These are phyloP conservation scores for Crossaster papposus DNA, from an alignment of 53 echinoderm and acorn worm species.

Conservation along the genomic window DNA sequence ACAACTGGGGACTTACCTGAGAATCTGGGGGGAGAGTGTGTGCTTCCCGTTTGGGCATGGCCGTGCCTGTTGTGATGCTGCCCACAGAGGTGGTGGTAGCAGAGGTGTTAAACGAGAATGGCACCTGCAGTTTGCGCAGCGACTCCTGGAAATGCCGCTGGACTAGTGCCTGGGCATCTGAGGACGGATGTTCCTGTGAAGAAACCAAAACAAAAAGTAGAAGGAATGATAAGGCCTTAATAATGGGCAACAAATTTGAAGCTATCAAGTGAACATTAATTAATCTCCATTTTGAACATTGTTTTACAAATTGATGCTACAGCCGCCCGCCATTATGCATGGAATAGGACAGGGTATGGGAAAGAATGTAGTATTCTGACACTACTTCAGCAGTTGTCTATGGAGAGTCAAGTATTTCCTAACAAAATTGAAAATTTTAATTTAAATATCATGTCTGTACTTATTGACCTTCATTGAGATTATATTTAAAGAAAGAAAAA, in stretches of 20 bases:
- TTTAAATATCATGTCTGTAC: no score
- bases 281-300: no score
- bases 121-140: conserved; percentile 84
- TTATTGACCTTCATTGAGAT: no score
- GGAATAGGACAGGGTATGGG: no score
- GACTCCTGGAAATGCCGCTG: conserved; percentile 99
- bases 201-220: neutral
- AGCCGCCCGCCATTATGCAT: no score
- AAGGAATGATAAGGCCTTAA: neutral
- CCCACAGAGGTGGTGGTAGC: conserved; percentile 74
- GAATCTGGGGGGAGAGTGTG: conserved; percentile 62
- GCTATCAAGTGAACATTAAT: no score
- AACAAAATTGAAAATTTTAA: no score
- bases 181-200: conserved; percentile 54
- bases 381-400: no score
- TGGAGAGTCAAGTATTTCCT: no score
- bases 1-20: conserved; percentile 57
- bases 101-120: conserved; percentile 75
- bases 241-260: neutral
- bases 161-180: conserved; percentile 82
- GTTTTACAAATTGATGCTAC: no score
- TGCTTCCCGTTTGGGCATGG: conserved; percentile 79
- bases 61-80: conserved; percentile 90
- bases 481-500: no score
- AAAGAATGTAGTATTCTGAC: no score